Percentiles rank a stretch among this genome's conserved stretches.
These are phyloP conservation scores for Ceyx erithaca DNA, from an alignment of 2,797 vertebrate species.

Conservation along the genomic window DNA sequence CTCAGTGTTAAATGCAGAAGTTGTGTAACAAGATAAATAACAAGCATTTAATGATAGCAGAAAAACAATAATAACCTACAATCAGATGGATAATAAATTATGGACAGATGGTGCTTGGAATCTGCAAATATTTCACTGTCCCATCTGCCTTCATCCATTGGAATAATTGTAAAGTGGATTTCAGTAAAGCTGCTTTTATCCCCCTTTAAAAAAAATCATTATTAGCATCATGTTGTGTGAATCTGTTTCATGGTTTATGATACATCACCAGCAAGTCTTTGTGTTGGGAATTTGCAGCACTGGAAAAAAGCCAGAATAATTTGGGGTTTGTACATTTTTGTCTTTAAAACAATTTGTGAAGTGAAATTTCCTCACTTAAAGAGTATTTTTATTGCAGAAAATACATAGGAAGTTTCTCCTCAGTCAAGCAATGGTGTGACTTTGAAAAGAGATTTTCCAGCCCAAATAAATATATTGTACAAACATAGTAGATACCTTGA, in stretches of 20 bases:
- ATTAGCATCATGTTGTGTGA: not conserved
- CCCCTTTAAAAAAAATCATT: not conserved
- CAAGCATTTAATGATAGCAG: slow-evolving; percentile 18
- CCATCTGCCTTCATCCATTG: slow-evolving; percentile 43
- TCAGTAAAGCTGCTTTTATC: not conserved
- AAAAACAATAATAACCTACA: slow-evolving; percentile 23
- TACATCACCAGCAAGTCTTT: not conserved
- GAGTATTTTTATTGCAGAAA: not conserved
- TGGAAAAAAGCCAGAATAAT: not conserved
- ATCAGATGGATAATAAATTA: slow-evolving; percentile 64
- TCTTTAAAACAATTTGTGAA: not conserved
- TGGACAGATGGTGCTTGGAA: slow-evolving; percentile 62
- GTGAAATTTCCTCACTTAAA: not conserved
- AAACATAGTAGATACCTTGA: not conserved
- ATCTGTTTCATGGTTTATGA: not conserved
- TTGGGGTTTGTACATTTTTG: not conserved
- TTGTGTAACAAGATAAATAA: slow-evolving; percentile 44
- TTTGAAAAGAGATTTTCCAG: slow-evolving; percentile 35
- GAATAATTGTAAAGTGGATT: not conserved
- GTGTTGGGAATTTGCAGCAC: not conserved
- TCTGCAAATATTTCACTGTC: slow-evolving; percentile 41
- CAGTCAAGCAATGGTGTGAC: not conserved
- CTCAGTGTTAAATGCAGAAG: slow-evolving; percentile 40
- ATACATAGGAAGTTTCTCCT: not conserved
- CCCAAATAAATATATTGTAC: slow-evolving; percentile 28